phyloP scores from a whole-genome alignment of 2,797 vertebrate genomes.

The Bucorvus abyssinicus region DNA sequence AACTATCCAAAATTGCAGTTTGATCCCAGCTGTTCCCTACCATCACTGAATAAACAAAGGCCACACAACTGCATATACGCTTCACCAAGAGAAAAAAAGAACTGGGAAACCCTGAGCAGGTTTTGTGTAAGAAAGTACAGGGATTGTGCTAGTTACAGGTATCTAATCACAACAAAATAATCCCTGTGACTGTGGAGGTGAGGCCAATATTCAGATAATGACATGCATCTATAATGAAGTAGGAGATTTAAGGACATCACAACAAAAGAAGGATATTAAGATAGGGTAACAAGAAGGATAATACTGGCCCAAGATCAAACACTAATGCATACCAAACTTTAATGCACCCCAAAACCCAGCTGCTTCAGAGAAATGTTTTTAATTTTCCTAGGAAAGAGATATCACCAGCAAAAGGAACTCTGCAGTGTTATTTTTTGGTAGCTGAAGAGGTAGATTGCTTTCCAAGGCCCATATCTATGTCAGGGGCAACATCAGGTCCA shows the following conservation, averaged over 20 bases:
- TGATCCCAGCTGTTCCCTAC: not conserved
- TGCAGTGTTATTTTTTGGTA: not conserved
- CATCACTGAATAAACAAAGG: not conserved
- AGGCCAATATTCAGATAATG: not conserved
- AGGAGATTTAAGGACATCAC: not conserved
- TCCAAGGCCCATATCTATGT: not conserved
- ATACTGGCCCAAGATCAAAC: not conserved
- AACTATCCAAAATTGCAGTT: not conserved
- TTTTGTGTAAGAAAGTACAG: not conserved
- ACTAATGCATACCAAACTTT: not conserved
- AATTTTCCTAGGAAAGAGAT: not conserved
- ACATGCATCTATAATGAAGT: not conserved
- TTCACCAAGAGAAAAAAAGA: not conserved
- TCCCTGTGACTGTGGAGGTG: not conserved
- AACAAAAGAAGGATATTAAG: not conserved
- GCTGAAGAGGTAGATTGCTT: not conserved
- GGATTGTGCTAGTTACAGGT: constrained; percentile 1
- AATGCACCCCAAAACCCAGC: not conserved
- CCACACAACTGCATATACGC: not conserved
- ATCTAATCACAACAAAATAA: constrained; percentile 33
- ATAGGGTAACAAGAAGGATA: not conserved
- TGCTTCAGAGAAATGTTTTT: not conserved
- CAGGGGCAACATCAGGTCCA: not conserved
- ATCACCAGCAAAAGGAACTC: not conserved
- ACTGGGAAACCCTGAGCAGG: not conserved